Conservation (phyloP, 2,797 vertebrate genomes). For the Crenichthys baileyi region DNA sequence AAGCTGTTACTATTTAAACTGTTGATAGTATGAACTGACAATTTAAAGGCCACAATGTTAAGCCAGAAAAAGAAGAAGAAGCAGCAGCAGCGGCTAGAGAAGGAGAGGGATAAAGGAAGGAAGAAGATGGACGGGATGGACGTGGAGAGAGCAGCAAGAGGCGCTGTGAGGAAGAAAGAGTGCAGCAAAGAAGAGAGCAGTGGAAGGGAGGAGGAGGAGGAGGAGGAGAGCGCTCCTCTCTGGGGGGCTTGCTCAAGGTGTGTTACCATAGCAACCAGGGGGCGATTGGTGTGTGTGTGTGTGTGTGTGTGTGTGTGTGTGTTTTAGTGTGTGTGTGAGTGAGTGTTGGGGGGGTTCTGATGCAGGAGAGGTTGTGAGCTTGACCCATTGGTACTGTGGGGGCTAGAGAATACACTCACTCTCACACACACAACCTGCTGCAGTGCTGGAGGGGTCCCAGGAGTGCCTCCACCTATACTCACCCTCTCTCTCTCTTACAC, state of each 20-base stretch:
- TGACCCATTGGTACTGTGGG: conserved; percentile 90
- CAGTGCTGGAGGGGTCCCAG: conserved; percentile 84
- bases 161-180: conserved; percentile 74
- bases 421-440: conserved; percentile 74
- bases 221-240: conserved; percentile 88
- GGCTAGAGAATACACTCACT: conserved; percentile 73
- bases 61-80: not conserved
- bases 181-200: conserved; percentile 74
- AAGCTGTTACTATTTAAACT: not conserved
- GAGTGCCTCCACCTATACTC: conserved; percentile 81
- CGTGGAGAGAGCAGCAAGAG: conserved; percentile 82
- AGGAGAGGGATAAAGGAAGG: conserved; percentile 58
- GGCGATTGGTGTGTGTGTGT: conserved; percentile 30
- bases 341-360: conserved; percentile 73
- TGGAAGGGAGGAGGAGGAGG: conserved; percentile 74
- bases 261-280: conserved; percentile 94
- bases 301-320: not conserved
- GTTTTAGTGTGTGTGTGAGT: conserved; percentile 66
- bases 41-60: conserved; percentile 28
- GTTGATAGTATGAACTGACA: not conserved
- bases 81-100: conserved; percentile 41
- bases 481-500: conserved; percentile 51
- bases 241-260: conserved; percentile 92
- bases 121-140: conserved; percentile 49
- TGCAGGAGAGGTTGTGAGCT: conserved; percentile 85